A percentile compares a stretch with the other conserved stretches of the same genome.
Evolutionary conservation across 2,113 vertebrate species (phyloP).

Genomic region (Scolopax mira): DNA sequence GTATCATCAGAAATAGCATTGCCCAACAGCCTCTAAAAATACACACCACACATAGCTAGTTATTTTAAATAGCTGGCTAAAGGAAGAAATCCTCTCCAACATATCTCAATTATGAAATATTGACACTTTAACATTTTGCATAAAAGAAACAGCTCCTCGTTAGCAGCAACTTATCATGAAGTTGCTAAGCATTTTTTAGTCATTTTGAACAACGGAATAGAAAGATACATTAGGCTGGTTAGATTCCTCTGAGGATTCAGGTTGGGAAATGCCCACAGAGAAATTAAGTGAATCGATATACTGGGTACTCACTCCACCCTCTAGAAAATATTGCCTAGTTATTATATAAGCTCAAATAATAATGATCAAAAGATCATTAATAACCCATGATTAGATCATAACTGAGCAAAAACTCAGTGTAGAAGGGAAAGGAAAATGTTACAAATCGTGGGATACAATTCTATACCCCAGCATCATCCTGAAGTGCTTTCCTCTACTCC

Average conservation of each 20-base stretch:
- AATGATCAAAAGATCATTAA: too few relatives aligned
- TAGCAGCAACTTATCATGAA: not conserved
- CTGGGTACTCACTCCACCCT: not conserved
- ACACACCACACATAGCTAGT: not conserved
- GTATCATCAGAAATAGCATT: slow-evolving; percentile 14
- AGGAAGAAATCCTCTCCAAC: slow-evolving; percentile 11
- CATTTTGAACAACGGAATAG: not conserved
- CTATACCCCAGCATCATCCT: not conserved
- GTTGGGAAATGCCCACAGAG: not conserved
- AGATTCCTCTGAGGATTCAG: not conserved
- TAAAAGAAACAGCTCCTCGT: not conserved
- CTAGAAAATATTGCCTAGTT: not conserved
- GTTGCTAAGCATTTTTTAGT: not conserved
- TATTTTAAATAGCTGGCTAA: slow-evolving; percentile 39
- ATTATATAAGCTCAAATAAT: not conserved
- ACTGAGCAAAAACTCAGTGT: not conserved
- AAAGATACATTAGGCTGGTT: not conserved
- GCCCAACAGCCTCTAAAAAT: slow-evolving; percentile 40
- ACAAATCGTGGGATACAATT: not conserved
- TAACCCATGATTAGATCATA: not conserved
- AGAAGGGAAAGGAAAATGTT: not conserved
- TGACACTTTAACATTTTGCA: not conserved
- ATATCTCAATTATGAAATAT: not conserved
- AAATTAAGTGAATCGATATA: not conserved
- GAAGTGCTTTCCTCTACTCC: not conserved